Evolutionary conservation across 2,888 invertebrate genomes (phyloP), one percentile per base, ranked within the genome.

Genomic region (Stratiomys singularior): DNA sequence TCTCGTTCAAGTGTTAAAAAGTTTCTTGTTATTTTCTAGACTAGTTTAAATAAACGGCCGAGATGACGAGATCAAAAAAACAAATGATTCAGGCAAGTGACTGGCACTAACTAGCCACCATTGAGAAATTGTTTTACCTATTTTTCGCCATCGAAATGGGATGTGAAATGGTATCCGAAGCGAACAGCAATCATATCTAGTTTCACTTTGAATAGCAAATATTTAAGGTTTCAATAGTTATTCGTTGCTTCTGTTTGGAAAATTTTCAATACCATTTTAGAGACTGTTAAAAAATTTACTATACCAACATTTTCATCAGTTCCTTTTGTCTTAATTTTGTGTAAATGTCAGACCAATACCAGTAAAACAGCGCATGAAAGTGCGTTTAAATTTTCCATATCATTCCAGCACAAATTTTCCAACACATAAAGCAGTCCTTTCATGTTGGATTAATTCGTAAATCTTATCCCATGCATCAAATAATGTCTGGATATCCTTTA

Each of bases 21-120:
- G 69, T 69, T 69, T 69, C 69, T 64, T 30, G 64, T 30, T 64
- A 64, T 30, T n/a, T 27, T 23, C 28, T 64, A 64, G 64, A 64
- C 64, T 9, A 0, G 23, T 64, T 2, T 30, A 30, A 64, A 64
- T 30, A 28, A 64, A 15, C 30, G 2, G n/a, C 4, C 7, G 25
- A 11, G 37, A 5, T 3, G 37, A 9, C 37, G 9, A 9, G 25
- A 5, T 60, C 25, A 30, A 64, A 64, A 64, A 37, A 9, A 28
- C 64, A 64, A 30, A 30, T 64, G 15, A 64, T 27, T 64, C 27
- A 64, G 60, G 5, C 52, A 15, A 52, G 52, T 18, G 18, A 15
- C 21, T 60, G 23, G 25, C 4, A 52, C 15, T 52, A 52, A 52
- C 18, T 52, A 18, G 52, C 15, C n/a, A 52, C 2, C 18, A 18